phyloP scores from a whole-genome alignment of 2,888 invertebrate species.

The Hypomecis atomaria region DNA sequence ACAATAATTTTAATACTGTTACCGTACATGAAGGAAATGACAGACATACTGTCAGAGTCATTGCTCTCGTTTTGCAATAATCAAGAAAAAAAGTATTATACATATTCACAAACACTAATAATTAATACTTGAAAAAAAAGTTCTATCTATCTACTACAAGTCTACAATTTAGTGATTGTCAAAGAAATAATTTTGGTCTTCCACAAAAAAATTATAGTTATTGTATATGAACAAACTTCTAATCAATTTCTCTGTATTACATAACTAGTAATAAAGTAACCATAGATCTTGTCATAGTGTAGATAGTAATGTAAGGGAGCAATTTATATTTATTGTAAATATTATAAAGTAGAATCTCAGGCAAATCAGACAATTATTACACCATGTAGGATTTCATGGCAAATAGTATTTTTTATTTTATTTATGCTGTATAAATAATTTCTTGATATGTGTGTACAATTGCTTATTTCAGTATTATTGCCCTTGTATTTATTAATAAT shows the following conservation, averaged over 20 bases:
- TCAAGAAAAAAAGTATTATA: too few relatives aligned
- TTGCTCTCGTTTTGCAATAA: too few relatives aligned
- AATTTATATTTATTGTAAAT: conserved; percentile 66
- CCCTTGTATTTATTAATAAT: neutral
- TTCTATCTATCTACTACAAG: too few relatives aligned
- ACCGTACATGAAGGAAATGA: neutral
- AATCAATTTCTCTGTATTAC: conserved; percentile 7
- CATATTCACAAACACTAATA: too few relatives aligned
- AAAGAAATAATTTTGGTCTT: conserved; percentile 20
- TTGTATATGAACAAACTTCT: conserved; percentile 14
- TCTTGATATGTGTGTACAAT: neutral
- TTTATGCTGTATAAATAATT: neutral
- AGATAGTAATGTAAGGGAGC: conserved; percentile 81
- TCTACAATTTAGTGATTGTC: neutral
- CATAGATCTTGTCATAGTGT: conserved; percentile 54
- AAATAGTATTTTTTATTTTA: conserved; percentile 50
- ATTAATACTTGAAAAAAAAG: too few relatives aligned
- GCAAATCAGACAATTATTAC: conserved; percentile 11
- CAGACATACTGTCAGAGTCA: too few relatives aligned
- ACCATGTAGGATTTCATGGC: conserved; percentile 51
- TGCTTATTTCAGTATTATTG: neutral
- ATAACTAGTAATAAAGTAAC: conserved; percentile 11
- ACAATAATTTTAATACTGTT: neutral
- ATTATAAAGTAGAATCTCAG: conserved; percentile 58
- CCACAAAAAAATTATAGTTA: conserved; percentile 30